Conservation (phyloP, 2,888 invertebrate genomes). For the Phengaris arion region DNA sequence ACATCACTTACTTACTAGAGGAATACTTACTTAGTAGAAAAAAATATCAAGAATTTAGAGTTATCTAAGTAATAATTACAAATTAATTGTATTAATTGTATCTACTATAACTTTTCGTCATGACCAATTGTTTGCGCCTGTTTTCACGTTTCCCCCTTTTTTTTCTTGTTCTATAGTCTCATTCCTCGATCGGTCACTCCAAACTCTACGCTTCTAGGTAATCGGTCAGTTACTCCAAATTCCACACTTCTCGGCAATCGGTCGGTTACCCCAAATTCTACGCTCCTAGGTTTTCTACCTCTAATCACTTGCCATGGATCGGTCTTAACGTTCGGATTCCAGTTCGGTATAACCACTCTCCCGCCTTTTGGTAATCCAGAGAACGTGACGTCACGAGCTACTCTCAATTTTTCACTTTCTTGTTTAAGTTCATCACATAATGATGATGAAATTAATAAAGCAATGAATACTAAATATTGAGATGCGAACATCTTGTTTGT, state of each 20-base stretch:
- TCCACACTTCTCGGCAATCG: constrained; percentile 13
- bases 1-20: not conserved
- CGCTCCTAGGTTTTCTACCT: constrained; percentile 35
- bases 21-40: not conserved
- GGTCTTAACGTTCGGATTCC: constrained; percentile 50
- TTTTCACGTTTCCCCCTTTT: not conserved
- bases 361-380: constrained; percentile 16
- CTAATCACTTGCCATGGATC: constrained; percentile 49
- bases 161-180: not conserved
- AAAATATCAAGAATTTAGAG: not conserved
- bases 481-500: not conserved
- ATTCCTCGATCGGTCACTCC: not conserved
- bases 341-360: constrained; percentile 46
- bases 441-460: constrained; percentile 2
- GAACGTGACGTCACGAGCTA: not conserved
- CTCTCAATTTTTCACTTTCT: not conserved
- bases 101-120: too few relatives aligned
- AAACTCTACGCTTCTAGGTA: not conserved
- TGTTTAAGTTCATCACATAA: not conserved
- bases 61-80: too few relatives aligned
- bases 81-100: too few relatives aligned
- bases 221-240: not conserved
- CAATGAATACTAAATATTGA: not conserved
- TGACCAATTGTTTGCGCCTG: too few relatives aligned
- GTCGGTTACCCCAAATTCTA: not conserved